These are phyloP conservation scores for Dicroscelio sp. DNA, from an alignment of 2,888 invertebrate genomes.

Conservation along the genomic window DNA sequence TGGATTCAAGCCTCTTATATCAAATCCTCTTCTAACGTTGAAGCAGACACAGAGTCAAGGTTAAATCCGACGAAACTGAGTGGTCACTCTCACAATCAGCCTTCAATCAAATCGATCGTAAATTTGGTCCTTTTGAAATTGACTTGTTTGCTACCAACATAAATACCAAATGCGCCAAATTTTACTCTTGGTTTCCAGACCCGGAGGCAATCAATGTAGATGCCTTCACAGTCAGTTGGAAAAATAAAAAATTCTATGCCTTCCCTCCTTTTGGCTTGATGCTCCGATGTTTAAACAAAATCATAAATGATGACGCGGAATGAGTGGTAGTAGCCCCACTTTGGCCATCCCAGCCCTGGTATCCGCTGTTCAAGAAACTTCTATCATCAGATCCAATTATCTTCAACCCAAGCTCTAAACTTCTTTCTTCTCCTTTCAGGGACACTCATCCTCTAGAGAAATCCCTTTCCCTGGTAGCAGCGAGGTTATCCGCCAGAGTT, in stretches of 20 bases:
- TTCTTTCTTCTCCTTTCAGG: slow-evolving; percentile 18
- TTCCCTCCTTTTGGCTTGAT: slow-evolving; percentile 32
- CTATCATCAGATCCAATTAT: not conserved
- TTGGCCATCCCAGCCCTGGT: slow-evolving; percentile 87
- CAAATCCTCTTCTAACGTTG: not conserved
- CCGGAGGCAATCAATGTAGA: slow-evolving; percentile 68
- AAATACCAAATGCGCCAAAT: slow-evolving; percentile 74
- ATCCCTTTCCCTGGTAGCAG: no score
- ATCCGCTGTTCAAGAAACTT: no score
- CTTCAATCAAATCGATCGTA: not conserved
- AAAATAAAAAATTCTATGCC: slow-evolving; percentile 80
- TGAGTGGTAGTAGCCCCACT: slow-evolving; percentile 87
- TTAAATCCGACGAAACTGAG: not conserved
- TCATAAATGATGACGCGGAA: slow-evolving; percentile 85
- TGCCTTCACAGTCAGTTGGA: slow-evolving; percentile 77
- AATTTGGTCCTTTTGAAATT: slow-evolving; percentile 14
- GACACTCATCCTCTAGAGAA: no score
- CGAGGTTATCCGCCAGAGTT: no score
- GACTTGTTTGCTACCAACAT: slow-evolving; percentile 78
- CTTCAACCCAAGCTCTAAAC: not conserved
- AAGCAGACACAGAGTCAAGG: not conserved
- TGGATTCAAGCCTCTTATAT: not conserved
- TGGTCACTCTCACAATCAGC: not conserved
- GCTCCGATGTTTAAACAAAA: slow-evolving; percentile 85
- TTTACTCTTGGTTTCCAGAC: slow-evolving; percentile 67